phyloP scores from a whole-genome alignment of 2,888 invertebrate species.

The Branchipolynoe longqiensis region DNA sequence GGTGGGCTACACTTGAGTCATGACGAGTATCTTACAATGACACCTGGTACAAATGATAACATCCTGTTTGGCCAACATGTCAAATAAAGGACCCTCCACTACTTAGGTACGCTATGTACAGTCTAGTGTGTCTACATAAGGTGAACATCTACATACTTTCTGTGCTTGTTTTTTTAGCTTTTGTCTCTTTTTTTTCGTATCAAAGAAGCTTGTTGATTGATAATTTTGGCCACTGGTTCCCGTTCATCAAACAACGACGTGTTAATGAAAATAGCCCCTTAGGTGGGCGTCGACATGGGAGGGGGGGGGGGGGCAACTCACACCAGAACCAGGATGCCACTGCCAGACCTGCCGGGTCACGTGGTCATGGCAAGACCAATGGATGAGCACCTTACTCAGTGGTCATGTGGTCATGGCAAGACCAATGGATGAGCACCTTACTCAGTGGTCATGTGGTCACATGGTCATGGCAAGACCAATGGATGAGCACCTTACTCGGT shows the following conservation, averaged over 20 bases:
- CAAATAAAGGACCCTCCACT: not conserved
- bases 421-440: constrained; percentile 14
- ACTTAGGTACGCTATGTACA: constrained; percentile 47
- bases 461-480: too few relatives aligned
- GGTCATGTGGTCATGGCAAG: not conserved
- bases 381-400: too few relatives aligned
- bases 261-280: too few relatives aligned
- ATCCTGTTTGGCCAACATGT: too few relatives aligned
- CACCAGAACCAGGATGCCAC: too few relatives aligned
- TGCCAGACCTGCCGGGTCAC: too few relatives aligned
- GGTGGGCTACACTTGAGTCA: constrained; percentile 8
- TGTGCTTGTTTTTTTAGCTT: too few relatives aligned
- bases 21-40: constrained; percentile 31
- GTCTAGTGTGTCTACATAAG: constrained; percentile 34
- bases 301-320: too few relatives aligned
- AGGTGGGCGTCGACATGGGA: too few relatives aligned
- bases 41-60: constrained; percentile 44
- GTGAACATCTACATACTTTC: constrained; percentile 15
- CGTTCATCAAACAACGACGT: too few relatives aligned
- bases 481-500: too few relatives aligned
- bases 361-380: too few relatives aligned
- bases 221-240: not conserved
- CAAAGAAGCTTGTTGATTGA: not conserved
- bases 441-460: not conserved
- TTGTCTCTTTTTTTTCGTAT: not conserved